phyloP scores from a whole-genome alignment of 2,113 vertebrate species.

The Calidris pygmaea region DNA sequence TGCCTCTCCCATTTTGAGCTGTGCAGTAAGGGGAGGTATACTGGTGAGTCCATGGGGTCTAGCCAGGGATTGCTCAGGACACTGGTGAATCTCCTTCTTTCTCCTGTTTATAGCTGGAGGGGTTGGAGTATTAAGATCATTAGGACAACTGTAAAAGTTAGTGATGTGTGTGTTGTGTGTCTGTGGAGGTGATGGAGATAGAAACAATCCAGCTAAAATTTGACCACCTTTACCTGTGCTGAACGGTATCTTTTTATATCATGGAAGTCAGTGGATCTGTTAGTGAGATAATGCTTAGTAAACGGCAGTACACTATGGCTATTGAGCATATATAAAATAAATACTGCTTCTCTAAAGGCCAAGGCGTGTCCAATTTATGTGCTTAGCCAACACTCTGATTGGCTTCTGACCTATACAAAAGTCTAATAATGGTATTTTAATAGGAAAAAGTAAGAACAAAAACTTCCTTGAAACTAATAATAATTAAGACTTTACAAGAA shows the following conservation, averaged over 20 bases:
- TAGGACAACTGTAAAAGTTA: not conserved
- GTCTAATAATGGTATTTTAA: not conserved
- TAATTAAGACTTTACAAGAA: not conserved
- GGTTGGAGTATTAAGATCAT: not conserved
- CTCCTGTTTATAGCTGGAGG: not conserved
- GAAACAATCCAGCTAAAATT: not conserved
- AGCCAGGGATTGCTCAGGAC: not conserved
- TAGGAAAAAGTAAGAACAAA: not conserved
- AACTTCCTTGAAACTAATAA: not conserved
- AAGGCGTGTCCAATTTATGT: not conserved
- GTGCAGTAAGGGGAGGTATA: not conserved
- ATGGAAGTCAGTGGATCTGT: not conserved
- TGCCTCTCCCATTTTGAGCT: conserved; percentile 6
- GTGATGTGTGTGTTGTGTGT: not conserved
- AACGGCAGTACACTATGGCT: accelerated
- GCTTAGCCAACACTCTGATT: not conserved
- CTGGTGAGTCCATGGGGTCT: not conserved
- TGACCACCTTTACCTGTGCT: not conserved
- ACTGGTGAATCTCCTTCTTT: conserved; percentile 23
- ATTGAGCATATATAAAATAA: not conserved
- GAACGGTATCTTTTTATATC: not conserved
- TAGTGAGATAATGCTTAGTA: not conserved
- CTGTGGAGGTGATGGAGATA: not conserved
- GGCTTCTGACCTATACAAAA: not conserved
- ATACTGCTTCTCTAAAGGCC: not conserved